Evolutionary conservation across 2,113 vertebrate genomes (phyloP).

Genomic region (Lutjanus erythropterus): DNA sequence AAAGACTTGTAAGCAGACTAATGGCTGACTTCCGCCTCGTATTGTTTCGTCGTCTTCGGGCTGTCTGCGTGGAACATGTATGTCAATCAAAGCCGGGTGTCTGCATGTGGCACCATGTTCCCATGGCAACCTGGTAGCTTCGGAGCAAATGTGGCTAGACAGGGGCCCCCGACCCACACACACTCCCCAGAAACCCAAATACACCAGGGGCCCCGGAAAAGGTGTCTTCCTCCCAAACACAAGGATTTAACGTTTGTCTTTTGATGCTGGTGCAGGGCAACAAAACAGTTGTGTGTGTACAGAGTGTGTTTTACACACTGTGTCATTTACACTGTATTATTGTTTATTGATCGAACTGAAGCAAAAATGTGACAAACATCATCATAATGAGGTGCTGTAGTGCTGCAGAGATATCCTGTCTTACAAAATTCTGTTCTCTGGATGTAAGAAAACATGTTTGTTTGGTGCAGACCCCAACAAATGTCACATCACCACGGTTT

Average conservation of each 20-base stretch:
- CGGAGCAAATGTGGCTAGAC: slow-evolving; percentile 16
- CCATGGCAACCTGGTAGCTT: slow-evolving; percentile 48
- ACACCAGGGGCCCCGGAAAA: slow-evolving; percentile 15
- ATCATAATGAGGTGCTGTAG: no score
- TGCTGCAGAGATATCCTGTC: no score
- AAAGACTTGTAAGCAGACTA: slow-evolving; percentile 47
- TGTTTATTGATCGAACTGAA: not conserved
- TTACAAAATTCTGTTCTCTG: no score
- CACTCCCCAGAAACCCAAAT: slow-evolving; percentile 8
- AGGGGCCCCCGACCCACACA: slow-evolving; percentile 15
- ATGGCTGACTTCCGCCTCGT: slow-evolving; percentile 48
- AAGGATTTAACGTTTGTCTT: not conserved
- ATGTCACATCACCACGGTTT: no score
- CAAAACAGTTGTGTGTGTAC: not conserved
- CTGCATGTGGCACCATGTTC: slow-evolving; percentile 27
- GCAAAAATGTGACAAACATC: no score
- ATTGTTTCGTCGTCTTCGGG: slow-evolving; percentile 42
- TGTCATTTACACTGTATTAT: not conserved
- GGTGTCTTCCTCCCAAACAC: slow-evolving; percentile 2
- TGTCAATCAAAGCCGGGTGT: slow-evolving; percentile 49
- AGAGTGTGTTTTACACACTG: no score
- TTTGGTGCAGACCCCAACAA: no score
- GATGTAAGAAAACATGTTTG: no score
- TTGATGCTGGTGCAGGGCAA: no score
- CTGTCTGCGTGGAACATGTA: slow-evolving; percentile 25